phyloP scores from a whole-genome alignment of 37 sponge, comb jelly and placozoan species.

The Amphimedon queenslandica region DNA sequence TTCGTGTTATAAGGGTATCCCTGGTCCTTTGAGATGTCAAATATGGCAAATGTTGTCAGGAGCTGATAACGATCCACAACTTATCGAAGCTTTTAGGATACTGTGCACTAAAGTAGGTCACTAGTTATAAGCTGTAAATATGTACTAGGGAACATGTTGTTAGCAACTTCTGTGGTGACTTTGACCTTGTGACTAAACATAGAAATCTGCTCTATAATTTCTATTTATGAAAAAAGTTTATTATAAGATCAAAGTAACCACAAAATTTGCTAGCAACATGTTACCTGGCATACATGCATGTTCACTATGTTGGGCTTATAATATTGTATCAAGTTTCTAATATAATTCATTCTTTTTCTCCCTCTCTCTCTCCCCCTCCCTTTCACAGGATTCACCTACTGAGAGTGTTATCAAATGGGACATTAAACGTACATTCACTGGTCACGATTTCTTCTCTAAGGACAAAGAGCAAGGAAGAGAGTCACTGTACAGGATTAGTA shows the following conservation, averaged over 20 bases:
- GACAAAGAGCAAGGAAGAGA: slow-evolving; percentile 30
- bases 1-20: slow-evolving; percentile 69
- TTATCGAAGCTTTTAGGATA: slow-evolving; percentile 75
- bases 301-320: too few species aligned
- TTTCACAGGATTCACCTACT: slow-evolving; percentile 68
- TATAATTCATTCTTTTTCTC: background rate
- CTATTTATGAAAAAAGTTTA: too few species aligned
- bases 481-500: slow-evolving; percentile 84
- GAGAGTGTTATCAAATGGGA: slow-evolving; percentile 90
- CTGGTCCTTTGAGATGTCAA: slow-evolving; percentile 64
- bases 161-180: too few species aligned
- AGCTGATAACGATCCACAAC: slow-evolving; percentile 65
- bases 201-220: too few species aligned
- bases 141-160: too few species aligned
- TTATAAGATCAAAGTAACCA: too few species aligned
- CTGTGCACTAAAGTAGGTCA: slow-evolving; percentile 70
- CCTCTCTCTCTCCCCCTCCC: background rate
- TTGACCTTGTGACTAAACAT: too few species aligned
- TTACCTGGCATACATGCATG: too few species aligned
- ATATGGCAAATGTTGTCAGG: slow-evolving; percentile 91
- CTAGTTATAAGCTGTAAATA: too few species aligned
- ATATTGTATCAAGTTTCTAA: background rate
- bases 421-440: slow-evolving; percentile 91
- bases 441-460: slow-evolving; percentile 85
- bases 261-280: too few species aligned